Evolutionary conservation across 2,797 vertebrate species (phyloP), one percentile per base, ranked within the genome.

Genomic region (Knipowitschia caucasica): DNA sequence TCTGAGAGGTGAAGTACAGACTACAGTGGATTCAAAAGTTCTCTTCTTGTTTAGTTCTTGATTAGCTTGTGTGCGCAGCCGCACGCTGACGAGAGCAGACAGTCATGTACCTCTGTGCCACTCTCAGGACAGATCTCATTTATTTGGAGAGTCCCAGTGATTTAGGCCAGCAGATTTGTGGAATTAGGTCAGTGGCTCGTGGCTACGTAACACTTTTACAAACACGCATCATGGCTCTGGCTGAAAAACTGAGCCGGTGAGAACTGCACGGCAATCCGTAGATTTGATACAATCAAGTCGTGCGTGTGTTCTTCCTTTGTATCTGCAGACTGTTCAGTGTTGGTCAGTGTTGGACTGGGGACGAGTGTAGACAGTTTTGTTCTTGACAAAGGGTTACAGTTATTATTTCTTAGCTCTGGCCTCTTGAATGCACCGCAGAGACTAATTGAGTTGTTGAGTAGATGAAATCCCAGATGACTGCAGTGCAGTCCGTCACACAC

Each of bases 81-180:
- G 65, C 17, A 4, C 4, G 10, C 12, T 1, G 14, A 57, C 64
- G 59, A 62, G 51, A 53, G 56, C 49, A 53, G 57, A 66, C 25
- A 23, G 55, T 77, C 66, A 71, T 74, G 62, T 68, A 75, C 78
- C 59, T 76, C 57, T 55, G 59, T 65, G 53, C 59, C 64, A 52
- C 74, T 75, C 75, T 67, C 62, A 69, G 77, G 66, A 80, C 76
- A 67, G 69, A 66, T 69, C 64, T 78, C 74, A 55, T 84, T 85
- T 85, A 74, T 83, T 85, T 78, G 72, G 67, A 78, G 79, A 78
- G 71, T 78, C 73, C 73, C 66, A 56, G 67, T 86, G 76, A 87
- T 87, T 89, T 84, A 85, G 84, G 85, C 59, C 82, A 82, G 45
- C 82, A 83, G 84, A 85, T 89, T 87, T 87, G 81, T 79, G 69